Conservation (phyloP, 2,113 vertebrate genomes). For the Saccopteryx bilineata region DNA sequence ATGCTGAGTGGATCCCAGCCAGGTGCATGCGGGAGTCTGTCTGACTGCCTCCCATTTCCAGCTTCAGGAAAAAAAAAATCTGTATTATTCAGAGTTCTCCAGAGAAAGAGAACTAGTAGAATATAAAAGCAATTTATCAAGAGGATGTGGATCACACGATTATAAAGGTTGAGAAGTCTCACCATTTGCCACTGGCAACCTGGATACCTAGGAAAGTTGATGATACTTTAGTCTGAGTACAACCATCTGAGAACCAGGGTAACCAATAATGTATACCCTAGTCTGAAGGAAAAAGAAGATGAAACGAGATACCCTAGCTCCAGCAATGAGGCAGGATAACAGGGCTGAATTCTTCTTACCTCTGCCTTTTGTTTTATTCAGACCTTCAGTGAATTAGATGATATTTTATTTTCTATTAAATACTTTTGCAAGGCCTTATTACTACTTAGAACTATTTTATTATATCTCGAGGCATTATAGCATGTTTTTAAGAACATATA, state of each 20-base stretch:
- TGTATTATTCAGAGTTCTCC: neutral
- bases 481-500: neutral
- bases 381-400: neutral
- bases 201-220: neutral
- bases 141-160: neutral
- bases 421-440: neutral
- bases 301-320: neutral
- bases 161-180: neutral
- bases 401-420: slow-evolving; percentile 25
- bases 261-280: neutral
- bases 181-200: neutral
- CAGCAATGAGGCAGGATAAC: neutral
- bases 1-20: too few species aligned
- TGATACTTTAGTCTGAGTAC: neutral
- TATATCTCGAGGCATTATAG: neutral
- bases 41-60: too few species aligned
- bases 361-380: neutral
- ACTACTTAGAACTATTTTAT: neutral
- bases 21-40: too few species aligned
- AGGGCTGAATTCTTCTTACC: neutral
- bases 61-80: neutral
- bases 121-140: neutral
- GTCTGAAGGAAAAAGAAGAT: neutral
- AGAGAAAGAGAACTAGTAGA: neutral
- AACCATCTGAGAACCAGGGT: neutral